A percentile compares a stretch with the other conserved stretches of the same genome.
Conservation (phyloP, 1,140 invertebrate species). For the Ceratosolen fusciceps region DNA sequence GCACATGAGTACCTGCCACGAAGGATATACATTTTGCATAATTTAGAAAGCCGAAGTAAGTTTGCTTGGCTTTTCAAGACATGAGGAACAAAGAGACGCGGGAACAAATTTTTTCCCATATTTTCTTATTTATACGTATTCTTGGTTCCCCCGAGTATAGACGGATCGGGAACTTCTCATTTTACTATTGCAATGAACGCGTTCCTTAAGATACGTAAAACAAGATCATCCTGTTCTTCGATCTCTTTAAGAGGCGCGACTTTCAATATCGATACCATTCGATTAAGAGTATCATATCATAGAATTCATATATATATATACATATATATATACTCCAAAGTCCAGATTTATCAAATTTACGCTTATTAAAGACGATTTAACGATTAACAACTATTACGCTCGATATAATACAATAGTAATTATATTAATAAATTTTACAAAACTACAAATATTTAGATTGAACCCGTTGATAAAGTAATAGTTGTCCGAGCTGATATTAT, state of each 20-base stretch:
- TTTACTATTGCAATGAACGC: conserved; percentile 12
- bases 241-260: neutral
- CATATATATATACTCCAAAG: no score
- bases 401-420: no score
- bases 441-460: no score
- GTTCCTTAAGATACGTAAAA: neutral
- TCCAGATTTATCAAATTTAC: no score
- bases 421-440: no score
- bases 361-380: no score
- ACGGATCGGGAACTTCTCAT: conserved; percentile 23
- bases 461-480: no score
- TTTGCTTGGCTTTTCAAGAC: neutral
- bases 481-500: no score
- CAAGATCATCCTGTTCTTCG: neutral
- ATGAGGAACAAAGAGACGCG: neutral
- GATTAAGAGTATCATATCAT: no score
- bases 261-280: no score
- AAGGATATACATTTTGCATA: conserved; percentile 35
- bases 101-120: conserved; percentile 39
- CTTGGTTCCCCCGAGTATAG: neutral
- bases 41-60: conserved; percentile 18
- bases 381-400: no score
- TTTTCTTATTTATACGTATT: conserved; percentile 40
- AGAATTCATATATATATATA: no score
- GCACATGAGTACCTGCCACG: neutral